Conservation (phyloP, 2,888 invertebrate genomes). For the Amorpha juglandis region DNA sequence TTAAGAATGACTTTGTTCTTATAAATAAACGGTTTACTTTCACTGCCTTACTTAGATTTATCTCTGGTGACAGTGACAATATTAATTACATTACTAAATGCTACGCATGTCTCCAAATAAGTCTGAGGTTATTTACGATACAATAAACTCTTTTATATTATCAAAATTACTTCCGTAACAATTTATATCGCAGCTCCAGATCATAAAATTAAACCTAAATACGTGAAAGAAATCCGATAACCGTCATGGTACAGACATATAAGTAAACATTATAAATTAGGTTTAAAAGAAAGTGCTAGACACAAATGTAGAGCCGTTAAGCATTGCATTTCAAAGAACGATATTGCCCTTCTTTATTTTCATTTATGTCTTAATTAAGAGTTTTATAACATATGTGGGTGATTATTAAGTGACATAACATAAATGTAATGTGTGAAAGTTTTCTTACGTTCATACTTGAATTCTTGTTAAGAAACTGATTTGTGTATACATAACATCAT, state of each 20-base stretch:
- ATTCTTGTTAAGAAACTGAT: no score
- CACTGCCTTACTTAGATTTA: conserved; percentile 8
- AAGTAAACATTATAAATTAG: neutral
- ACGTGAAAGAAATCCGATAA: neutral
- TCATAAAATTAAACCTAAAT: conserved; percentile 3
- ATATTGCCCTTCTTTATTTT: neutral
- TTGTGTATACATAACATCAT: no score
- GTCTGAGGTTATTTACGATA: neutral
- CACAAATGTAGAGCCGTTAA: neutral
- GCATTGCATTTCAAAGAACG: neutral
- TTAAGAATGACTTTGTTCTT: neutral
- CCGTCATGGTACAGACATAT: neutral
- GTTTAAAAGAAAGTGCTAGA: neutral
- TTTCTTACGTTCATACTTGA: neutral
- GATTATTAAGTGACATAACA: no score
- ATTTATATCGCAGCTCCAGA: neutral
- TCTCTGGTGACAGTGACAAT: neutral
- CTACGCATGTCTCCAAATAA: conserved; percentile 8
- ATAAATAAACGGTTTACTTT: neutral
- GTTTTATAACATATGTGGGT: no score
- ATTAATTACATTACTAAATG: conserved; percentile 9
- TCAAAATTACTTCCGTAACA: neutral
- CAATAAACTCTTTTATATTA: neutral
- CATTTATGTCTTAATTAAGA: neutral
- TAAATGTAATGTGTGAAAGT: neutral